Base-by-base conservation (phyloP, 1,140 invertebrate genomes). In the Andricus grossulariae region DNA sequence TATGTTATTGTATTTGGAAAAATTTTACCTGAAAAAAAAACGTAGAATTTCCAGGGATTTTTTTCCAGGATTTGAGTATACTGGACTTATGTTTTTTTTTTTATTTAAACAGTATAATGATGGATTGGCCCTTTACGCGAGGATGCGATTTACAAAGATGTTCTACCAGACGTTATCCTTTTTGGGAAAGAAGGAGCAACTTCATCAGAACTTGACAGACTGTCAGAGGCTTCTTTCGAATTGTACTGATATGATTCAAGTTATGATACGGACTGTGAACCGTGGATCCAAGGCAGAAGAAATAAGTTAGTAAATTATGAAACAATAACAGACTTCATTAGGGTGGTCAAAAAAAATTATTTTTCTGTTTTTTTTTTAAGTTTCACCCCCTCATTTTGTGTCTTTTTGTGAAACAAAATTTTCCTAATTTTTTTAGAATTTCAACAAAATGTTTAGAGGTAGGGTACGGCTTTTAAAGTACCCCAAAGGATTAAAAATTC, bases 121-220 rank as follows among this genome's bases (percentile, higher is more conserved):
- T 71, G 92, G 92, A 85, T 86, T 94, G 71, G 96, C 96, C 2
- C 89, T 98, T 7, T 95, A 95, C 86, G 94, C 95, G 15, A 93
- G 97, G 81, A 94, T 98, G 50, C 95, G 96, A 84, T 98, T 98
- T 88, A 95, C 96, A 49, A 94, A 97, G 77, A 93, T 97, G 86
- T 94, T 98, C 76, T 96, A 97, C 86, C 95, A 97, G 92, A 94
- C 95, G 18, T 92, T 98, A 21, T 92, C 95, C 50, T 92, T 96
- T 66, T 94, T 94, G 86, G 93, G 93, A 50, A 92, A 92, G 76
- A 93, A 93, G 78, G 93, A 94, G 80, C 93, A 94, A 7, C 86
- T 92, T 12, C 88, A 91, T 52, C 90, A 91, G 70, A 92, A 92
- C 79, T 92, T 93, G 75, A 91, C 87, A 57, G 94, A 94, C 83